Evolutionary conservation across 2,888 invertebrate species (phyloP).

Genomic region (Strigamia maritima): DNA sequence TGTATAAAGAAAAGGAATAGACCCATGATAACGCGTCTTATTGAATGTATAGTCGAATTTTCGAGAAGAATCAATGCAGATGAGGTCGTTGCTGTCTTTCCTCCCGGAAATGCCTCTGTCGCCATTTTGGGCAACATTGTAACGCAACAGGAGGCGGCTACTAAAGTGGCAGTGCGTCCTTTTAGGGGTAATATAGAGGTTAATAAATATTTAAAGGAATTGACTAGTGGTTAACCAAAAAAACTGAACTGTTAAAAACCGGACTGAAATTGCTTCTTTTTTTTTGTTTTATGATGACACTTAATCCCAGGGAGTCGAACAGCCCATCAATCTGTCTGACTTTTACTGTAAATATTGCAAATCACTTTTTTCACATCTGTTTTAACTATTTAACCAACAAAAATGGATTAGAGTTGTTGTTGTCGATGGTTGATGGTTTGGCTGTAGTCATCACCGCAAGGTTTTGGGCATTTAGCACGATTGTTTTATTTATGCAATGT

Average conservation of each 20-base stretch:
- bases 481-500: neutral
- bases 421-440: too few relatives aligned
- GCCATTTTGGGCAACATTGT: slow-evolving; percentile 24
- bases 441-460: neutral
- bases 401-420: too few relatives aligned
- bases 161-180: neutral
- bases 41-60: neutral
- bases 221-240: neutral
- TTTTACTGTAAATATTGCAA: neutral
- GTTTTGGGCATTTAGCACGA: neutral
- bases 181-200: neutral
- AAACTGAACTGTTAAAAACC: too few relatives aligned
- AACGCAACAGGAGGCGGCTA: slow-evolving; percentile 6
- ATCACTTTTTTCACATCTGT: neutral
- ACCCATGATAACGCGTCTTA: neutral
- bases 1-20: neutral
- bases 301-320: neutral
- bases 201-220: neutral
- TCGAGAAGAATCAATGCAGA: neutral
- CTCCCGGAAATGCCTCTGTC: slow-evolving; percentile 16
- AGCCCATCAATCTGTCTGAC: slow-evolving; percentile 5
- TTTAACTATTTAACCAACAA: too few relatives aligned
- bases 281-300: too few relatives aligned
- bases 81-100: slow-evolving; percentile 28
- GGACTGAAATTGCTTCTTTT: too few relatives aligned